Conservation (phyloP, 2,888 invertebrate species). For the Leucophenga maculata region DNA sequence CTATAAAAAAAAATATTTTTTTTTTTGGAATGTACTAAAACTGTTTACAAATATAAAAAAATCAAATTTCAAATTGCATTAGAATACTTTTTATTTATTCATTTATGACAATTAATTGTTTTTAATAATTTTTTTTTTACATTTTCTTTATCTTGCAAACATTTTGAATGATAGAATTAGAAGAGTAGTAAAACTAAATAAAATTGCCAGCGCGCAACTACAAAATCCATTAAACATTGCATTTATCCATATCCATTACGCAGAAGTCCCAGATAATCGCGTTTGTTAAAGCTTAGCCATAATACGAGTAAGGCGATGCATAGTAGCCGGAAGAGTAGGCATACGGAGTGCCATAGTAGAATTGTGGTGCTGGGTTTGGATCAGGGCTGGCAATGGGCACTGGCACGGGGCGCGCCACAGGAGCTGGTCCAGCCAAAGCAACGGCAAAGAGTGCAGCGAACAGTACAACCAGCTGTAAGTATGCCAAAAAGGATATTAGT, state of each 20-base stretch:
- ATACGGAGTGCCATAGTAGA: conserved; percentile 64
- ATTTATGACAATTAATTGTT: too few relatives aligned
- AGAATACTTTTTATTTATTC: too few relatives aligned
- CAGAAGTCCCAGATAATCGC: neutral
- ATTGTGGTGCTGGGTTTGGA: conserved; percentile 62
- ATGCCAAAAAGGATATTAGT: conserved; percentile 25
- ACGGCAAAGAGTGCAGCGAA: conserved; percentile 64
- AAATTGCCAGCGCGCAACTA: conserved; percentile 51
- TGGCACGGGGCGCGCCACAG: conserved; percentile 56
- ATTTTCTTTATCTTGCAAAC: conserved; percentile 44
- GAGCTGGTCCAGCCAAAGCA: conserved; percentile 58
- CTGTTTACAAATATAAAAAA: too few relatives aligned
- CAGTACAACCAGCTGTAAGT: conserved; percentile 56
- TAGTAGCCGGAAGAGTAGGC: conserved; percentile 58
- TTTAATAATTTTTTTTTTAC: conserved; percentile 34
- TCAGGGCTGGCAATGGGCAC: conserved; percentile 50
- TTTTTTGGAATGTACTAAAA: too few relatives aligned
- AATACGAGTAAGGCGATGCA: conserved; percentile 63
- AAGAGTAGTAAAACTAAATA: conserved; percentile 44
- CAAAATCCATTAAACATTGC: conserved; percentile 48
- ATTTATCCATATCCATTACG: conserved; percentile 37
- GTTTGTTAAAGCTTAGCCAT: conserved; percentile 52
- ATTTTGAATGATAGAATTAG: conserved; percentile 40
- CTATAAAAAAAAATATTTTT: too few relatives aligned
- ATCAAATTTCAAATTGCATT: too few relatives aligned